These are phyloP conservation scores for Atherinomorus stipes DNA, from an alignment of 2,113 vertebrate species.

Conservation along the genomic window DNA sequence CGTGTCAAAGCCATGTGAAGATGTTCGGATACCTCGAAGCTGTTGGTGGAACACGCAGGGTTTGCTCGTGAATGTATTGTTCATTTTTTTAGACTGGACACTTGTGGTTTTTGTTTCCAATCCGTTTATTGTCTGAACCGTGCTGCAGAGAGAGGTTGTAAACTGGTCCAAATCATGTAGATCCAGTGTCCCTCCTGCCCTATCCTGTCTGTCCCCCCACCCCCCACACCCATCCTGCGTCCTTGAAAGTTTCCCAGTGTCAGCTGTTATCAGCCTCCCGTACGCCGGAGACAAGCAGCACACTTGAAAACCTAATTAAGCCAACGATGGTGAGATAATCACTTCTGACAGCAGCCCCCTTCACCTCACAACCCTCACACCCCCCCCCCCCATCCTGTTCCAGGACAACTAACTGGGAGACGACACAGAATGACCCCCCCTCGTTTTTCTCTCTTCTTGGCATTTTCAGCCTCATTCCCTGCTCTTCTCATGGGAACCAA, in stretches of 20 bases:
- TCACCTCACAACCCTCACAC: slow-evolving; percentile 15
- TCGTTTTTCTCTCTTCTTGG: background rate
- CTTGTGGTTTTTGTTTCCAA: slow-evolving; percentile 3
- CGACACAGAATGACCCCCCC: background rate
- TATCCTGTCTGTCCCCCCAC: background rate
- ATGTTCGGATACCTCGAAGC: background rate
- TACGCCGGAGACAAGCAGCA: slow-evolving; percentile 16
- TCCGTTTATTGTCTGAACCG: background rate
- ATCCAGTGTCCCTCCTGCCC: background rate
- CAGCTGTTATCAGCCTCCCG: slow-evolving; percentile 28
- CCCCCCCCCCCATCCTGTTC: slow-evolving; percentile 28
- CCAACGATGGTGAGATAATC: slow-evolving; percentile 37
- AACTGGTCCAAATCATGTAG: slow-evolving; percentile 14
- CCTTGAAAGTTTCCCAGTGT: slow-evolving; percentile 47
- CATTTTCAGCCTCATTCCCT: slow-evolving; percentile 22
- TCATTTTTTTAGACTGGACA: slow-evolving; percentile 22
- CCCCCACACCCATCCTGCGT: background rate
- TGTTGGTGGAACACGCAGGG: slow-evolving; percentile 15
- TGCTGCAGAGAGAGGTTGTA: background rate
- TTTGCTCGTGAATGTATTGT: slow-evolving; percentile 63
- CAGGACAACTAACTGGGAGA: background rate
- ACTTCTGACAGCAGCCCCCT: slow-evolving; percentile 49
- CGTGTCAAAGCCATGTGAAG: slow-evolving; percentile 8
- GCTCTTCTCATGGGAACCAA: slow-evolving; percentile 26
- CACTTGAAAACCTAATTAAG: slow-evolving; percentile 39